Evolutionary conservation across 2,888 invertebrate species (phyloP), one percentile per base, ranked within the genome.

Genomic region (Entomobrya multifasciata): DNA sequence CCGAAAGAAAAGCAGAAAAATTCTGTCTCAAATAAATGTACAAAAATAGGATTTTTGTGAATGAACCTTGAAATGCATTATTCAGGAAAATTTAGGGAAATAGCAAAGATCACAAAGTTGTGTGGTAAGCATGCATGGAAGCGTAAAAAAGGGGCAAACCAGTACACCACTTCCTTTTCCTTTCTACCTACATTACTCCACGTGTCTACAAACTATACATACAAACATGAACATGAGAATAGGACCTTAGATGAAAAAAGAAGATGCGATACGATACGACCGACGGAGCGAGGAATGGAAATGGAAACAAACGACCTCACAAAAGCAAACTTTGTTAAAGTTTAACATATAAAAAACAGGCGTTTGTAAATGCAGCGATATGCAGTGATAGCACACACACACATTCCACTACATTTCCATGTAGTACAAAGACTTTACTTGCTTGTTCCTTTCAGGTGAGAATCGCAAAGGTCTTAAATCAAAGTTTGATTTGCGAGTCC

Each of bases 401-500:
- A 55, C 20, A 10, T 8, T 20, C 52, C 20, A n/a, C 20, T 55
- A 55, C 20, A 55, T 17, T 17, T 0, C 30, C 30, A 36, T 8
- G 15, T 30, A n/a, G 15, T 15, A 65, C n/a, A 22, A 27, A 72
- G 72, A 15, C 30, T 13, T 70, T 70, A 10, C 44, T 13, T 44
- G 17, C 17, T 55, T 76, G 20, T 76, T 47, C 30, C 65, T 57
- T 86, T 67, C 90, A 90, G 90, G 90, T 90, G 89, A 90, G 88
- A 88, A 88, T 89, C 86, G 86, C 89, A 90, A 89, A 87, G 89
- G 88, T 88, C 88, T 85, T 90, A 89, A 90, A 90, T 90, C 90
- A 90, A 88, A 88, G 87, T 90, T 90, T 90, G 90, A 90, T 90
- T 90, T 90, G 90, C 89, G 89, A 86, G 79, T 88, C 89, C 90